These are phyloP conservation scores for Glyphotaelius pellucidus DNA, from an alignment of 2,888 invertebrate species.

Conservation along the genomic window DNA sequence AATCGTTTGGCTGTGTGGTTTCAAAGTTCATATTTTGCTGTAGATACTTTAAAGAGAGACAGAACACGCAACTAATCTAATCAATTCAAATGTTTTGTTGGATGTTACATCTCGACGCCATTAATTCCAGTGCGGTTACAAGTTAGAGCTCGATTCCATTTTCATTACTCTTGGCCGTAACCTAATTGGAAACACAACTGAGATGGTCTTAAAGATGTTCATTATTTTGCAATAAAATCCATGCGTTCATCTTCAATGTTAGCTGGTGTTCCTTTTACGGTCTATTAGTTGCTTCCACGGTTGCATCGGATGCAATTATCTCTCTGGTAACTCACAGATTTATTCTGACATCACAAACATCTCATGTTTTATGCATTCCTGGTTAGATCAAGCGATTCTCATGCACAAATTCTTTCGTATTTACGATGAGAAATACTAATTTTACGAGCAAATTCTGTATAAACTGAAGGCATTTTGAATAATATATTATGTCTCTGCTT, in stretches of 20 bases:
- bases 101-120: background rate
- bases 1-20: no score
- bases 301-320: background rate
- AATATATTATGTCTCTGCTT: background rate
- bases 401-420: background rate
- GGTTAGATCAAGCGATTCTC: background rate
- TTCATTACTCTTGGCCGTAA: slow-evolving; percentile 2
- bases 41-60: background rate
- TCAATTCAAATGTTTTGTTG: background rate
- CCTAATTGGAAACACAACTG: background rate
- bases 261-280: background rate
- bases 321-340: background rate
- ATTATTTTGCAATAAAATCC: background rate
- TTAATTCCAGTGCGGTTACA: background rate
- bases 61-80: background rate
- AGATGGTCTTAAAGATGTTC: background rate
- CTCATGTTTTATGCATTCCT: background rate
- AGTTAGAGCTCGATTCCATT: background rate
- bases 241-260: background rate
- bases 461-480: background rate
- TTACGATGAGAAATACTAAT: no score
- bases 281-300: background rate
- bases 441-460: background rate
- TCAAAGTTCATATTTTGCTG: background rate
- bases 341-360: background rate